Percentiles rank a stretch among this genome's conserved stretches.
phyloP scores from a whole-genome alignment of 2,888 invertebrate species.

The Chrysomela aeneicollis region DNA sequence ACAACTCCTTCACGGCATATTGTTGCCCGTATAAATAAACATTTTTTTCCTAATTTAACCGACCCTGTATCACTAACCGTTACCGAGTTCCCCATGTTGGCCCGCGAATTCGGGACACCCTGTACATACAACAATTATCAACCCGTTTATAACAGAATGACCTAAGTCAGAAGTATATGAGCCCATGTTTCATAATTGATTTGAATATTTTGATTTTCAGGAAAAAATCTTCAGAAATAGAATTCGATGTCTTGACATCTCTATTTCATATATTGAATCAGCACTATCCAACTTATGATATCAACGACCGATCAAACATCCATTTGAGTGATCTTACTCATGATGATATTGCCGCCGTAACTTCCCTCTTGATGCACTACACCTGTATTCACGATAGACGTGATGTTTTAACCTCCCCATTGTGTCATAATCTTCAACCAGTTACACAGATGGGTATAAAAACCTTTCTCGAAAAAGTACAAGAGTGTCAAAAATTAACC shows the following conservation, averaged over 20 bases:
- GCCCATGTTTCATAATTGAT: no score
- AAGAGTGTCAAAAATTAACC: conserved; percentile 38
- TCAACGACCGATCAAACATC: conserved; percentile 44
- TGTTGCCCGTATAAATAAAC: no score
- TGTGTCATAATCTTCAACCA: conserved; percentile 52
- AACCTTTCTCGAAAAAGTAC: conserved; percentile 53
- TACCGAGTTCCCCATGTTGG: no score
- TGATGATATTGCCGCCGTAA: conserved; percentile 47
- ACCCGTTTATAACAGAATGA: no score
- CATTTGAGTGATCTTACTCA: conserved; percentile 46
- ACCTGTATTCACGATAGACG: conserved; percentile 56
- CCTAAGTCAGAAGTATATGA: no score
- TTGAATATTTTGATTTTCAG: conserved; percentile 37
- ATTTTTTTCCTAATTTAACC: no score
- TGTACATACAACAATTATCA: no score
- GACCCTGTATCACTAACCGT: no score
- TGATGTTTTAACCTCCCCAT: conserved; percentile 55
- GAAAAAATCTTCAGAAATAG: conserved; percentile 41
- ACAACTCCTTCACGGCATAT: no score
- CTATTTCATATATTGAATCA: conserved; percentile 46
- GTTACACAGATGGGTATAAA: conserved; percentile 53
- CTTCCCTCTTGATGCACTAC: conserved; percentile 57
- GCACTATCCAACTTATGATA: conserved; percentile 49
- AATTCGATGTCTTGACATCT: conserved; percentile 44
- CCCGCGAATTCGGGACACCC: no score